Evolutionary conservation across 2,113 vertebrate genomes (phyloP).

Genomic region (Poecilia latipinna): DNA sequence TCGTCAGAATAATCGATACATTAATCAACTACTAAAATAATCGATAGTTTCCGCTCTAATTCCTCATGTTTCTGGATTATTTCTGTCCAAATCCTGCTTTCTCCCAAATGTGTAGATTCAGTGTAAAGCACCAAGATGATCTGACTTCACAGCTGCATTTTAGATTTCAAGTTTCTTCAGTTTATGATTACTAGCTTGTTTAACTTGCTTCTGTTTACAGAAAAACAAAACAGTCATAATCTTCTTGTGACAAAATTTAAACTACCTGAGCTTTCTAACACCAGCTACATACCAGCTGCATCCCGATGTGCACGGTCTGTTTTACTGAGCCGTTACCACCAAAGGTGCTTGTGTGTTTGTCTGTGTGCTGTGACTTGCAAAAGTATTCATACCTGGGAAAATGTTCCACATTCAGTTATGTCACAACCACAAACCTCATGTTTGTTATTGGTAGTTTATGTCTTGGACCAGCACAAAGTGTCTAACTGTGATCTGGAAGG

Average conservation of each 20-base stretch:
- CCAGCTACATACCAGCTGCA: not conserved
- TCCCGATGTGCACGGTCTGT: not conserved
- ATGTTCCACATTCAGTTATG: too few relatives aligned
- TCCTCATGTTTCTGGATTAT: too few relatives aligned
- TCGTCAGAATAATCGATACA: too few relatives aligned
- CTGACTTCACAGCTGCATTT: not conserved
- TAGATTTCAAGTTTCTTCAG: not conserved
- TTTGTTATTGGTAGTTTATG: too few relatives aligned
- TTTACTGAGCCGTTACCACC: not conserved
- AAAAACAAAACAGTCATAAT: not conserved
- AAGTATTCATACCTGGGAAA: too few relatives aligned
- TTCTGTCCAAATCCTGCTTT: too few relatives aligned
- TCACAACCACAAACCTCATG: too few relatives aligned
- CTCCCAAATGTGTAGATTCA: too few relatives aligned
- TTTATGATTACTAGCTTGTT: not conserved
- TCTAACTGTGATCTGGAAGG: not conserved
- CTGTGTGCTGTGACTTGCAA: too few relatives aligned
- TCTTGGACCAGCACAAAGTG: not conserved
- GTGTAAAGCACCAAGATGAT: not conserved
- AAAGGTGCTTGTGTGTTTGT: not conserved
- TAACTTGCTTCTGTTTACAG: not conserved
- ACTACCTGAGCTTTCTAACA: not conserved
- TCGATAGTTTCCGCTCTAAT: too few relatives aligned
- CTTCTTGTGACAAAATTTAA: not conserved
- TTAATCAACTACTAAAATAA: too few relatives aligned